Conservation (phyloP, 2,888 invertebrate genomes). For the Leptarthrus brevirostris region DNA sequence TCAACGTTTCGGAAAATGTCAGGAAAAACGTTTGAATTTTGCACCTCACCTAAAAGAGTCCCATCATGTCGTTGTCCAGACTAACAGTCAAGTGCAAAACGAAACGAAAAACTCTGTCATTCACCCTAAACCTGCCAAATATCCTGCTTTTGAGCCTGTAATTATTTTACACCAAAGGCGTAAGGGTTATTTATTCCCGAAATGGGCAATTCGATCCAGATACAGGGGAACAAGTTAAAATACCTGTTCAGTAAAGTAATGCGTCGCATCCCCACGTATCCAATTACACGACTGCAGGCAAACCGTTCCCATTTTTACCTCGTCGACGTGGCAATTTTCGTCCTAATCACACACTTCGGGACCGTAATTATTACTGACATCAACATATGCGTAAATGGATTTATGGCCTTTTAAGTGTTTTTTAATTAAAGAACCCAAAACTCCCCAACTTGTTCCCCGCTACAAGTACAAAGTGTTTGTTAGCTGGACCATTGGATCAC, state of each 20-base stretch:
- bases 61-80: no score
- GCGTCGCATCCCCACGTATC: background rate
- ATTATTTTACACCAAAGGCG: background rate
- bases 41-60: no score
- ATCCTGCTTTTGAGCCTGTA: background rate
- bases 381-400: conserved; percentile 51
- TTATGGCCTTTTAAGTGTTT: conserved; percentile 52
- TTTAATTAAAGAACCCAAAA: conserved; percentile 51
- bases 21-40: no score
- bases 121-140: background rate
- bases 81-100: no score
- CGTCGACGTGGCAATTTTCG: background rate
- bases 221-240: background rate
- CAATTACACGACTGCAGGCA: background rate
- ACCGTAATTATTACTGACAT: conserved; percentile 51
- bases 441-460: background rate
- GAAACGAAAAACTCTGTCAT: background rate
- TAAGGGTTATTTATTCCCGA: background rate
- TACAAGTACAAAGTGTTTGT: no score
- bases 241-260: no score
- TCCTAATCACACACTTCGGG: conserved; percentile 50
- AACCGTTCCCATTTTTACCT: background rate
- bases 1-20: no score
- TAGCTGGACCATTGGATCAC: no score
- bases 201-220: background rate